Percentiles rank a stretch among this genome's conserved stretches.
These are phyloP conservation scores for Phortica variegata DNA, from an alignment of 1,140 invertebrate species.

Conservation along the genomic window DNA sequence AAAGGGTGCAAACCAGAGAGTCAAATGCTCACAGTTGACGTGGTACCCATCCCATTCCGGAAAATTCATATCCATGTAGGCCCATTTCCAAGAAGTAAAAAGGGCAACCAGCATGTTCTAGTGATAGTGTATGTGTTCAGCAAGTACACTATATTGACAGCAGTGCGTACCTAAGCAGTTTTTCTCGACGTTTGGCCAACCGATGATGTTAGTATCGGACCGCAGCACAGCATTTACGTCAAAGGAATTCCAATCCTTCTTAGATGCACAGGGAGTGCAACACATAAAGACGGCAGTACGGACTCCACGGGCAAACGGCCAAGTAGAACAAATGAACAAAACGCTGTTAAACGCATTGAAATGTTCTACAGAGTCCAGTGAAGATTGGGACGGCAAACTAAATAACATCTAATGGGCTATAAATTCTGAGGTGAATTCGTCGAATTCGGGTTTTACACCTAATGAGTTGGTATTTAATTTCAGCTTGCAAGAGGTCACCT, in stretches of 20 bases:
- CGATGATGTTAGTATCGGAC: slow-evolving; percentile 46
- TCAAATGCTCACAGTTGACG: neutral
- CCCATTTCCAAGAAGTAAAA: slow-evolving; percentile 21
- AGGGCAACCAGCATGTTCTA: slow-evolving; percentile 29
- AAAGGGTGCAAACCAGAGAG: slow-evolving; percentile 3
- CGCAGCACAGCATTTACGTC: no score
- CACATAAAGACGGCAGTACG: slow-evolving; percentile 41
- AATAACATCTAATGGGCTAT: slow-evolving; percentile 6
- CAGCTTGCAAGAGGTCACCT: neutral
- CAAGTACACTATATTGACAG: slow-evolving; percentile 21
- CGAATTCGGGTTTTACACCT: no score
- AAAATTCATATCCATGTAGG: slow-evolving; percentile 23
- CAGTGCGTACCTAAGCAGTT: slow-evolving; percentile 13
- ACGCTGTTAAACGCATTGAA: slow-evolving; percentile 10
- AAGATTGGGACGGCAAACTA: slow-evolving; percentile 3
- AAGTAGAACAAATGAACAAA: slow-evolving; percentile 22
- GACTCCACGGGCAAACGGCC: slow-evolving; percentile 24
- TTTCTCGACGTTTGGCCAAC: neutral
- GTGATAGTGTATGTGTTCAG: slow-evolving; percentile 27
- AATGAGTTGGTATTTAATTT: slow-evolving; percentile 6
- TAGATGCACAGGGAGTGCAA: slow-evolving; percentile 21
- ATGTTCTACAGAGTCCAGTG: neutral
- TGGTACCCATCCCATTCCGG: slow-evolving; percentile 13
- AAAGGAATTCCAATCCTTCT: slow-evolving; percentile 28
- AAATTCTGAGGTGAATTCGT: slow-evolving; percentile 5